Conservation (phyloP, 2,797 vertebrate species). For the Ispidina lecontei region DNA sequence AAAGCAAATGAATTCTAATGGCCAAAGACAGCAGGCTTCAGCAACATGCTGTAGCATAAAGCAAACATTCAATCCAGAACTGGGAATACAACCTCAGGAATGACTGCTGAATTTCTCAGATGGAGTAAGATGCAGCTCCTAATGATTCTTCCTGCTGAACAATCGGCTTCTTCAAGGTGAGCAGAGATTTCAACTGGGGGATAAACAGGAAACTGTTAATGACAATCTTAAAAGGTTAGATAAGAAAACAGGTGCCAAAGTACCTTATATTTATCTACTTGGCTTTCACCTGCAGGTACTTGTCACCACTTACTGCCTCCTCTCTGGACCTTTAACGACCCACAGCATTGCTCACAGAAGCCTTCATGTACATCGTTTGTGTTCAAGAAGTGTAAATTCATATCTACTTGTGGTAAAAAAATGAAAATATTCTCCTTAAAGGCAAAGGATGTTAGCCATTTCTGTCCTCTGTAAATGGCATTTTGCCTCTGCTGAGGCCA, state of each 20-base stretch:
- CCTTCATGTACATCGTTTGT: neutral
- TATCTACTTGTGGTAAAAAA: neutral
- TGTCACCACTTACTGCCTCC: conserved; percentile 25
- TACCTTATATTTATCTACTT: conserved; percentile 56
- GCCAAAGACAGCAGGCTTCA: neutral
- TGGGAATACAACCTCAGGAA: neutral
- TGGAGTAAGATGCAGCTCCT: neutral
- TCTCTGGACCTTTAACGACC: conserved; percentile 12
- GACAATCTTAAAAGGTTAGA: conserved; percentile 63
- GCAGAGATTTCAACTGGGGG: conserved; percentile 35
- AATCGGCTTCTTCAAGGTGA: conserved; percentile 32
- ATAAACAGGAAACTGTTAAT: conserved; percentile 61
- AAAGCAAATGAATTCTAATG: neutral
- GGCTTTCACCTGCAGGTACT: conserved; percentile 52
- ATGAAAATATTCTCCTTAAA: neutral
- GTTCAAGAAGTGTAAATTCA: neutral
- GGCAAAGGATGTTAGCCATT: neutral
- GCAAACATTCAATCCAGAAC: neutral
- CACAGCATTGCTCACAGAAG: neutral
- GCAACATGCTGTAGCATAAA: neutral
- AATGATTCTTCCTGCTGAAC: neutral
- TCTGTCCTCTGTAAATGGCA: neutral
- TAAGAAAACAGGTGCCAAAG: conserved; percentile 67
- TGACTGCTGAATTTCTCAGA: neutral
- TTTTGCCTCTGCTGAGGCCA: neutral